A percentile compares a stretch with the other conserved stretches of the same genome.
Evolutionary conservation across 2,113 vertebrate genomes (phyloP).

Genomic region (Lamprologus lemairii): DNA sequence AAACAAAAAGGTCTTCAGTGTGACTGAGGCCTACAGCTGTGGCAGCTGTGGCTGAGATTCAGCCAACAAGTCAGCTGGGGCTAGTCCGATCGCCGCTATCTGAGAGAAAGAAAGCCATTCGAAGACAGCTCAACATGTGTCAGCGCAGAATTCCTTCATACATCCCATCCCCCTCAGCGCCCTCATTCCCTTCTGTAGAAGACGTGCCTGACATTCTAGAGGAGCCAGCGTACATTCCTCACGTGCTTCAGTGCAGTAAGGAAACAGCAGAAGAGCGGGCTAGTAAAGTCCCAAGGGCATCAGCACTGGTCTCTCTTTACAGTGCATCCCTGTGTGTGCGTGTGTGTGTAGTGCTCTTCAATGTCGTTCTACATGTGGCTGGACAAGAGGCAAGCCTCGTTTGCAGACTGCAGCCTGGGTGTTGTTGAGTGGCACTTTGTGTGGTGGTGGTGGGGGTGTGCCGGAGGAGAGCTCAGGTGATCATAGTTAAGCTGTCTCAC

Average conservation of each 20-base stretch:
- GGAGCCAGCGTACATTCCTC: constrained; percentile 65
- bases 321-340: not conserved
- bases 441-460: not conserved
- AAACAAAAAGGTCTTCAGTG: constrained; percentile 41
- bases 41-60: constrained; percentile 43
- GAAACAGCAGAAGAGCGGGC: not conserved
- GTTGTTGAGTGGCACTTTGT: constrained; percentile 2
- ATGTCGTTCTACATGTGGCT: not conserved
- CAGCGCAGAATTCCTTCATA: not conserved
- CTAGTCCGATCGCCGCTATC: constrained; percentile 8
- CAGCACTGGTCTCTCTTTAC: not conserved
- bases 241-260: constrained; percentile 38
- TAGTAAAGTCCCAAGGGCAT: constrained; percentile 13
- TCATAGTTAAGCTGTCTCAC: constrained; percentile 64
- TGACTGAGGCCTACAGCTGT: constrained; percentile 41
- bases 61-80: constrained; percentile 54
- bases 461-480: constrained; percentile 52
- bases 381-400: constrained; percentile 16
- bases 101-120: constrained; percentile 6
- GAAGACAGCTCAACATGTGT: constrained; percentile 42
- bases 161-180: not conserved
- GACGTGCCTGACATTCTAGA: constrained; percentile 65
- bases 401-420: not conserved
- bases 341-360: not conserved
- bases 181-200: constrained; percentile 30